Base-by-base conservation (phyloP, 2,113 vertebrate genomes). In the Arothron firmamentum region DNA sequence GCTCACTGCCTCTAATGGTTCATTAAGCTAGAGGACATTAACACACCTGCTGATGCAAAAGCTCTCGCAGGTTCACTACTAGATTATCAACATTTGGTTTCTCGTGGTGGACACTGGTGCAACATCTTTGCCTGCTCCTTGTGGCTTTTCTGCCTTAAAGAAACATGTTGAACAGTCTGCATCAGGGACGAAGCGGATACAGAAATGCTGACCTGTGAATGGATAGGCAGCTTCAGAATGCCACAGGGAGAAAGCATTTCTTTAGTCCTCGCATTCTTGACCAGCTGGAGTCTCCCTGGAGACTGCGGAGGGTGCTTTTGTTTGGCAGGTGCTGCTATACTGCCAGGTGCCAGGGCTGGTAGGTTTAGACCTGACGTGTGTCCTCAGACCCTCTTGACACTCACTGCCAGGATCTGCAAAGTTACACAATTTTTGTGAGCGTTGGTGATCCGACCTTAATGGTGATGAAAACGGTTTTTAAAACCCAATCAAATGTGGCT, bases 281-380 rank as follows among this genome's bases (percentile, higher is more conserved):
- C 75, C 72, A 61, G 62, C 69, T 73, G 74, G 74, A 70, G 49
- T 60, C 52, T 74, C 71, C 79, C 59, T 18, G 62, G 69, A 87
- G 79, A 75, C 70, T 0, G 13, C 57, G 55, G 43, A 58, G 49
- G 45, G 50, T 17, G 34, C 19, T 57, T 45, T 19, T 85, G 82
- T 86, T 73, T 85, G 86, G 71, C 86, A 85, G 80, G 42, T 78
- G 74, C 70, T 66, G 49, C 66, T 49, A 48, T 52, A 57, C 56
- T 55, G 28, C 61, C 28, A 73, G 42, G 55, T 59, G 72, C 73
- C 74, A 67, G 70, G 59, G 54, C 79, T 43, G 62, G 66, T 38
- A 5, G 75, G 31, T 60, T 58, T 23, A 23, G 21, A 23, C n/a
- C 42, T 2, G 42, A 69, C 76, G 75, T 85, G 74, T 79, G 82